Base-by-base conservation (phyloP, 2,113 vertebrate species). In the Oplegnathus fasciatus region DNA sequence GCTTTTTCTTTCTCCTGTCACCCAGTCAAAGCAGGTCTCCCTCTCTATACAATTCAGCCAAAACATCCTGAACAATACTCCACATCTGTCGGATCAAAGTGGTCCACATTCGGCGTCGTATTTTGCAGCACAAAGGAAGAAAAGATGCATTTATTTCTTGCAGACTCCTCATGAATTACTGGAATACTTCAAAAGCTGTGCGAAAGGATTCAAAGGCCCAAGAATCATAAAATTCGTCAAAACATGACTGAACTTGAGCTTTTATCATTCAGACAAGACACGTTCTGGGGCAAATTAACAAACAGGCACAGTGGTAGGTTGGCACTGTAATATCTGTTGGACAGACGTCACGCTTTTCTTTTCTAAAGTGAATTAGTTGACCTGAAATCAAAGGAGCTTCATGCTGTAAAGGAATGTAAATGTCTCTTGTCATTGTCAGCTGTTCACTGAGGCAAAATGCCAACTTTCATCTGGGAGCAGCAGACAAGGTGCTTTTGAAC, bases 71-170 rank as follows among this genome's bases (percentile, higher is more conserved):
- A 71, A 67, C 55, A 68, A 50, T 44, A 0, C 13, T 17, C 4
- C 0, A 4, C 18, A 3, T 32, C 50, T 30, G 58, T 54, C 0
- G 0, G n/a, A 58, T 34, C n/a, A 5, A 26, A 73, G 18, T 9
- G 6, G n/a, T 13, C 6, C 48, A 34, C 32, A 32, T 75, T 74
- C 13, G 13, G 28, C 13, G 67, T 30, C 24, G 22, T n/a, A 30
- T 57, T 71, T 40, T 60, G 28, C 32, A 30, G 8, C 32, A 61
- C 60, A 76, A 79, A 80, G 48, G 37, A 54, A 66, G 24, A 81
- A 26, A 34, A 48, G 5, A 30, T n/a, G 26, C 24, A 17, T 61
- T 69, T n/a, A 15, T 46, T 30, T 44, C 55, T 46, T 30, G 24
- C 34, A 30, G 17, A 32, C 71, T 30, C 26, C 17, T 28, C 5